phyloP scores from a whole-genome alignment of 2,797 vertebrate genomes.

The Paedocypris micromegethes region DNA sequence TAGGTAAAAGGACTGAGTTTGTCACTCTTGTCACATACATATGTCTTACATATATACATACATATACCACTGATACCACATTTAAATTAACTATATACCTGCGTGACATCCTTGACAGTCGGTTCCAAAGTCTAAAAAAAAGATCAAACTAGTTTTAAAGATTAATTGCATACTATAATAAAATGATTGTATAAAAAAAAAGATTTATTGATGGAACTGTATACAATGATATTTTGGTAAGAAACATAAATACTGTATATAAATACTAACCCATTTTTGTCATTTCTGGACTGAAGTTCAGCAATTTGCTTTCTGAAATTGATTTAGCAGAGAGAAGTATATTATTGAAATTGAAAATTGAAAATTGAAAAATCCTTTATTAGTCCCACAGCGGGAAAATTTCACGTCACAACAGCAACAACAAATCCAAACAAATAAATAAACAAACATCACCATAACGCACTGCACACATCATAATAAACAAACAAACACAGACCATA shows the following conservation, averaged over 20 bases:
- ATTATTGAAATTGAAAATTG: too few species aligned
- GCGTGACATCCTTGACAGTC: constrained; percentile 55
- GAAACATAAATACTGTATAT: not conserved
- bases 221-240: not conserved
- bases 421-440: too few species aligned
- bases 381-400: too few species aligned
- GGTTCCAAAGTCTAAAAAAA: constrained; percentile 52
- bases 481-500: not conserved
- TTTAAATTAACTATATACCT: constrained; percentile 46
- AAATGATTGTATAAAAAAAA: not conserved
- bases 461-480: too few species aligned
- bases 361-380: too few species aligned
- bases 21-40: too few species aligned
- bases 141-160: not conserved
- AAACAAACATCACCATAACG: too few species aligned
- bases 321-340: not conserved
- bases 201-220: not conserved
- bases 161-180: not conserved
- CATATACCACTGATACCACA: too few species aligned
- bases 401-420: too few species aligned
- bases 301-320: constrained; percentile 52
- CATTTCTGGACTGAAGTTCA: constrained; percentile 53
- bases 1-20: too few species aligned
- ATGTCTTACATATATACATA: too few species aligned
- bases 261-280: constrained; percentile 52